Base-by-base conservation (phyloP, 2,113 vertebrate genomes). In the Notarius lentiginosus region DNA sequence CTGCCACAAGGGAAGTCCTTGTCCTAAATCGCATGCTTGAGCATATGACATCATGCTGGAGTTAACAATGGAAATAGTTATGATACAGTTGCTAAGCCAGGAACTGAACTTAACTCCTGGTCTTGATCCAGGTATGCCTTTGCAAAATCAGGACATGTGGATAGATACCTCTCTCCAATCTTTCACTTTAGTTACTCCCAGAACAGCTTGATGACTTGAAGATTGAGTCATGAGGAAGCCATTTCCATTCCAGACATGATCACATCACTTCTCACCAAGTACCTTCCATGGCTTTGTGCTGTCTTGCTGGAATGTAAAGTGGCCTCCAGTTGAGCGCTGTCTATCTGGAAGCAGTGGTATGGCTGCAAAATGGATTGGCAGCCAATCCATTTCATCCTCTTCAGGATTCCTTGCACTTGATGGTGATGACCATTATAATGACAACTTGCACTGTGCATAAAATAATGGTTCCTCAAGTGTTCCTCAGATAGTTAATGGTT, bases 201-300 rank as follows among this genome's bases (percentile, higher is more conserved):
- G 79, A 60, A 56, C 55, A 79, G n/a, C 76, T 79, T 27, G 76
- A 77, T 77, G 73, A 79, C 51, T 56, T 80, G 10, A 22, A 24
- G 79, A 20, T 6, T 58, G 27, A 11, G 18, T 60, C 18, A 80
- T 80, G 30, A 34, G 8, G 55, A 60, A 80, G 79, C 79, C 56
- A 80, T 61, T 79, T 58, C 22, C n/a, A 58, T 79, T 79, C 53
- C 53, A 58, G 27, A 79, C n/a, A 10, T 18, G 53, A 34, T 55
- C 34, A 8, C 77, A 58, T 34, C 53, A 58, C 27, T 56, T 79
- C 77, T 60, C 79, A 41, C 56, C 56, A 58, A 56, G 51, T 79
- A 30, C 47, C 72, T 51, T 75, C 41, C 5, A 24, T 10, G 4
- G 77, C 77, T 18, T 41, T 61, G 18, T 47, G 47, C 18, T 83